phyloP scores from a whole-genome alignment of 2,797 vertebrate genomes.

The Enteromius paludinosus region DNA sequence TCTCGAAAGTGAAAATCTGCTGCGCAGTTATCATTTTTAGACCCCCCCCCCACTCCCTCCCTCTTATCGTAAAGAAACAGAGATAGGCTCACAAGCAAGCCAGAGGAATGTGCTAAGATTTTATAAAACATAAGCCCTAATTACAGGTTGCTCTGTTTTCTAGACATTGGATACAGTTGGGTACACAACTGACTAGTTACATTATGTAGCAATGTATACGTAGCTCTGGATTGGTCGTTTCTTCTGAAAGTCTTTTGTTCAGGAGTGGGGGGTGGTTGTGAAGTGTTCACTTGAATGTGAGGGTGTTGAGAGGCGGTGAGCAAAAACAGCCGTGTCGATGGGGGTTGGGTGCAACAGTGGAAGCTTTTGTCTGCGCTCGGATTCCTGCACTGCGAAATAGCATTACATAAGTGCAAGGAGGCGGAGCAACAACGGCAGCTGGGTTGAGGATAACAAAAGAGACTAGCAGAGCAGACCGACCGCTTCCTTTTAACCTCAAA shows the following conservation, averaged over 20 bases:
- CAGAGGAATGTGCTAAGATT: conserved; percentile 15
- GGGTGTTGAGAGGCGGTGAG: conserved; percentile 54
- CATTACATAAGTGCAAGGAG: conserved; percentile 73
- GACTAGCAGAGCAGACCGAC: conserved; percentile 52
- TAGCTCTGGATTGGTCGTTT: not conserved
- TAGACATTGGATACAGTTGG: not conserved
- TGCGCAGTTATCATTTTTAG: conserved; percentile 23
- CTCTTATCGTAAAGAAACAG: conserved; percentile 33
- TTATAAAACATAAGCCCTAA: conserved; percentile 14
- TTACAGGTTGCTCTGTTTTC: not conserved
- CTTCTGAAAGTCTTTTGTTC: conserved; percentile 41
- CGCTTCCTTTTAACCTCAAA: conserved; percentile 24
- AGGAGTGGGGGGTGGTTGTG: conserved; percentile 39
- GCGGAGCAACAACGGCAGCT: conserved; percentile 69
- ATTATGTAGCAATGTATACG: conserved; percentile 19
- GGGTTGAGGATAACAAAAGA: conserved; percentile 69
- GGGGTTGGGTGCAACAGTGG: conserved; percentile 68
- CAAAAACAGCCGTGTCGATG: conserved; percentile 53
- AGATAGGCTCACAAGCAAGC: conserved; percentile 11
- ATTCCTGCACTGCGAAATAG: conserved; percentile 78
- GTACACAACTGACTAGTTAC: conserved; percentile 25
- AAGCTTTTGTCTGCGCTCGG: conserved; percentile 76
- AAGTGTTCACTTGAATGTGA: conserved; percentile 60
- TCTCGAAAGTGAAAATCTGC: conserved; percentile 32
- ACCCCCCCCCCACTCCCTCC: not conserved